Base-by-base conservation (phyloP, 2,797 vertebrate genomes). In the Characodon lateralis region DNA sequence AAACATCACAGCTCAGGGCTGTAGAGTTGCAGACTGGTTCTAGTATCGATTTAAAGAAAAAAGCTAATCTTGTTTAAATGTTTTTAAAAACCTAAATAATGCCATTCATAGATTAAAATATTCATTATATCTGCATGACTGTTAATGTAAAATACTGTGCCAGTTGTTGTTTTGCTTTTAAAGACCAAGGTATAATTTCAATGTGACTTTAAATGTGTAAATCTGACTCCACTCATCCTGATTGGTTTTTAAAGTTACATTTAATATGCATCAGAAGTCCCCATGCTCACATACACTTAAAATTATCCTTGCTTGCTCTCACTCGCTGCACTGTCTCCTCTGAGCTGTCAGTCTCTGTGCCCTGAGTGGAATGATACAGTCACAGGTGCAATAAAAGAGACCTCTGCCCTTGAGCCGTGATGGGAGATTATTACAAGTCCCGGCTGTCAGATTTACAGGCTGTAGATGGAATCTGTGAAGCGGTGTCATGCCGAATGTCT, bases 391-490 rank as follows among this genome's bases (percentile, higher is more conserved):
- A 89, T 91, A 84, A 89, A 88, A 89, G 77, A 68, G 78, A 76
- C 58, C 46, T 83, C 73, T 84, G 87, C 83, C 91, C 91, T 91
- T 92, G 90, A 93, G 89, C 77, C 26, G 39, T 73, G 89, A 89
- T 88, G 2, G 43, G 75, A 86, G 88, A 92, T 91, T 87, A 66
- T 84, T 72, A 84, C 74, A 79, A 77, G 83, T 85, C 76, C 66
- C 74, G 58, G 53, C 83, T 83, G 88, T 88, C 87, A 85, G 86
- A 90, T 90, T 87, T 89, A 82, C 88, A 83, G 86, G 83, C 68
- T 7, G 68, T 59, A 86, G 91, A 91, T 90, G 87, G 74, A 89
- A 90, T 89, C 82, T 78, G 83, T 41, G 39, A 71, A 73, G 78
- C 9, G 28, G 85, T 86, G 89, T 88, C 88, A 78, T 22, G 71